These are phyloP conservation scores for Carduelis carduelis DNA, from an alignment of 2,797 vertebrate genomes.

Conservation along the genomic window DNA sequence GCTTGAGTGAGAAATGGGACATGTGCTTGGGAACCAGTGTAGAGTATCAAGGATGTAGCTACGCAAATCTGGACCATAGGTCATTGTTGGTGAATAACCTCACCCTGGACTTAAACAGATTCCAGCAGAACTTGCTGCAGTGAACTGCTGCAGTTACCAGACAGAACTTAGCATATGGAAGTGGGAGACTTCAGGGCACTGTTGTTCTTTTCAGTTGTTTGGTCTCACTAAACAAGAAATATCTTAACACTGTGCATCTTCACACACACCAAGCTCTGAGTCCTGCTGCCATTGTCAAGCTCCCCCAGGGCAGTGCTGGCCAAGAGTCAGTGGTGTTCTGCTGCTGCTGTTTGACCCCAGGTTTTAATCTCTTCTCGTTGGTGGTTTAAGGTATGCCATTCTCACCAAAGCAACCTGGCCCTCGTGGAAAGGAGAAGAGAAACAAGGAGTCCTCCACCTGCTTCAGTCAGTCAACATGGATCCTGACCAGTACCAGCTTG, in stretches of 20 bases:
- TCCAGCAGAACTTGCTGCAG: background rate
- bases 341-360: background rate
- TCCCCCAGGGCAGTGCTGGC: background rate
- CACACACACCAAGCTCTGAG: background rate
- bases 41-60: background rate
- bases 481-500: conserved; percentile 93
- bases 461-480: conserved; percentile 95
- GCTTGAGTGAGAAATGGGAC: background rate
- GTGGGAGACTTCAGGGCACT: background rate
- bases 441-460: conserved; percentile 91
- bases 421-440: conserved; percentile 92
- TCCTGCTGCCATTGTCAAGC: background rate
- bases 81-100: background rate
- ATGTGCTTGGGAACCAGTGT: background rate
- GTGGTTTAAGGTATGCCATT: conserved; percentile 88
- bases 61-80: background rate
- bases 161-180: background rate
- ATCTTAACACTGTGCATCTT: background rate
- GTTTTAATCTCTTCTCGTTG: background rate
- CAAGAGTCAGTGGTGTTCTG: background rate
- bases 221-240: background rate
- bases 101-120: background rate
- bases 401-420: conserved; percentile 97
- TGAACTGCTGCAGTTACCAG: background rate
- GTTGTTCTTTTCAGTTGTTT: background rate